These are phyloP conservation scores for Solenopsis invicta DNA, from an alignment of 1,140 invertebrate genomes.

Conservation along the genomic window DNA sequence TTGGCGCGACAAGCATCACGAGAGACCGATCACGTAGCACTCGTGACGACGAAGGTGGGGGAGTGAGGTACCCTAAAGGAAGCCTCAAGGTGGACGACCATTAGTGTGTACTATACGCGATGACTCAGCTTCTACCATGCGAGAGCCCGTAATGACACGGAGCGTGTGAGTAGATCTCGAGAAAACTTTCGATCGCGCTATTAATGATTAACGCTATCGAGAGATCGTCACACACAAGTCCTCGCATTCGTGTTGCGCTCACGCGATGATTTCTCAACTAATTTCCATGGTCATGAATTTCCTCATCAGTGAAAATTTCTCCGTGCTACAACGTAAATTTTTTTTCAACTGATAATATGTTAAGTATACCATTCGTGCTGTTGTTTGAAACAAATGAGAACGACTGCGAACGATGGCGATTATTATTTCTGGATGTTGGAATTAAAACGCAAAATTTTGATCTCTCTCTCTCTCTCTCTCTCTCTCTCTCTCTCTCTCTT, in stretches of 20 bases:
- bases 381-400: not conserved
- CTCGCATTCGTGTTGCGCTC: not conserved
- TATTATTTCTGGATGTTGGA: not conserved
- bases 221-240: not conserved
- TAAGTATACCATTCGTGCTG: too few species aligned
- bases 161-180: constrained; percentile 33
- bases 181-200: constrained; percentile 41
- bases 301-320: not conserved
- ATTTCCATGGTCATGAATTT: not conserved
- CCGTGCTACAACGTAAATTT: not conserved
- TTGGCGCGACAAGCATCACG: not conserved
- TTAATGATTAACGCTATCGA: constrained; percentile 19
- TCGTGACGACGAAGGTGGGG: not conserved
- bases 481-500: too few species aligned
- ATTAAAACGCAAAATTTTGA: not conserved
- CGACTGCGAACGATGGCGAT: not conserved
- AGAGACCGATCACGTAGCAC: not conserved
- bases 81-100: constrained; percentile 55
- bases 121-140: constrained; percentile 39
- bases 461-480: too few species aligned
- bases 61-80: constrained; percentile 38
- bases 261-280: not conserved
- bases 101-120: constrained; percentile 15
- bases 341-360: too few species aligned
- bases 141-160: constrained; percentile 26